phyloP scores from a whole-genome alignment of 2,113 vertebrate species.

The Stomatorhinus ivindoensis region DNA sequence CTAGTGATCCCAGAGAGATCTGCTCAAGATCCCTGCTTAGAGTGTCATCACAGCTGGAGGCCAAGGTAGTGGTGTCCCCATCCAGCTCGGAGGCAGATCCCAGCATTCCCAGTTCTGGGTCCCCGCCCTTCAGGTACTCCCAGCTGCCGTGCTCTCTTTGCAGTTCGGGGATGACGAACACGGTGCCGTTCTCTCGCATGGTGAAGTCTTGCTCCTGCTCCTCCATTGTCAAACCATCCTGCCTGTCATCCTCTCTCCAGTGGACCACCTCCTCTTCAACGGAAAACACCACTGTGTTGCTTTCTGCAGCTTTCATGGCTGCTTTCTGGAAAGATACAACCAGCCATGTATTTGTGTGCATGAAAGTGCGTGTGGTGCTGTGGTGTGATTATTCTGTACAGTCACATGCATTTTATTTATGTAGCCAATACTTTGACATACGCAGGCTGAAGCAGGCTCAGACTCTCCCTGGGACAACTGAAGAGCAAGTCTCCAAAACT shows the following conservation, averaged over 20 bases:
- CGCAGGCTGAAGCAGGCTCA: neutral
- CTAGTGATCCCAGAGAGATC: conserved; percentile 20
- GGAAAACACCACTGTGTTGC: conserved; percentile 33
- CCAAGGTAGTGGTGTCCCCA: conserved; percentile 41
- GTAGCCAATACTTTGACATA: neutral
- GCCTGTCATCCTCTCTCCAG: conserved; percentile 33
- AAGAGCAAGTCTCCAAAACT: neutral
- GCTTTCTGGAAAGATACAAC: conserved; percentile 33
- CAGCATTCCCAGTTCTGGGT: conserved; percentile 29
- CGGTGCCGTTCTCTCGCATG: conserved; percentile 52
- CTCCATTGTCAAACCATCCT: conserved; percentile 16
- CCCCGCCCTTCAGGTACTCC: conserved; percentile 39
- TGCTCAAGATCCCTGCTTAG: conserved; percentile 21
- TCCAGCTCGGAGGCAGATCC: conserved; percentile 13
- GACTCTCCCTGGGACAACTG: neutral
- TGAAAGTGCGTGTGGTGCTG: neutral
- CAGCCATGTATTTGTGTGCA: neutral
- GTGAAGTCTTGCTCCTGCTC: conserved; percentile 38
- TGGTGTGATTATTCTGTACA: neutral
- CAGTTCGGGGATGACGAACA: conserved; percentile 57
- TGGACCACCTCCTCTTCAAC: conserved; percentile 43
- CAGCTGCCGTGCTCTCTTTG: conserved; percentile 38
- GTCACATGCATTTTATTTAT: neutral
- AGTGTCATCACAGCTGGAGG: conserved; percentile 22
- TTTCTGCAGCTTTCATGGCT: conserved; percentile 31